Percentiles rank a stretch among this genome's conserved stretches.
These are phyloP conservation scores for Glossosoma conforme DNA, from an alignment of 1,140 invertebrate species.

Conservation along the genomic window DNA sequence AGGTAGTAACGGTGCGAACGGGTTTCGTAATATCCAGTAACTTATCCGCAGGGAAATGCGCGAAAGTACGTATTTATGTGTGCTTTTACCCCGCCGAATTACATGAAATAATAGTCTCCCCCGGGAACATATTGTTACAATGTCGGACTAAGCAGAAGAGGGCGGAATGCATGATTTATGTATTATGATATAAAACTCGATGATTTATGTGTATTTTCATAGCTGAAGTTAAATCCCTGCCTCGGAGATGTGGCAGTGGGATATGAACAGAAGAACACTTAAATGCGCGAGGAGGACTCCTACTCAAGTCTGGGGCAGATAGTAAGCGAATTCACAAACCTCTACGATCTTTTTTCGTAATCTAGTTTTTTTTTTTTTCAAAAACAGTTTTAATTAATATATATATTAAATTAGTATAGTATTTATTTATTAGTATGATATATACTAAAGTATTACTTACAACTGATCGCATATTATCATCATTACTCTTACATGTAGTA, in stretches of 20 bases:
- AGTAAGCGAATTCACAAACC: too few relatives aligned
- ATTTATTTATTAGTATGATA: too few relatives aligned
- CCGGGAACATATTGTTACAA: slow-evolving; percentile 20
- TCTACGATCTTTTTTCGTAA: too few relatives aligned
- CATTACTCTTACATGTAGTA: too few relatives aligned
- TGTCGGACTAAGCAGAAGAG: slow-evolving; percentile 11
- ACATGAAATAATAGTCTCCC: slow-evolving; percentile 29
- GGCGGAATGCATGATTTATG: slow-evolving; percentile 28
- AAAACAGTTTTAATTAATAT: too few relatives aligned
- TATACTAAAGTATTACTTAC: too few relatives aligned
- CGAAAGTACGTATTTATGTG: slow-evolving; percentile 13
- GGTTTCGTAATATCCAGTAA: background rate
- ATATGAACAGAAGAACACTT: background rate
- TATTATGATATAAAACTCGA: slow-evolving; percentile 30
- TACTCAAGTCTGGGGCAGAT: too few relatives aligned
- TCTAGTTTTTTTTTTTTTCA: too few relatives aligned
- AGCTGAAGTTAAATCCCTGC: slow-evolving; percentile 20
- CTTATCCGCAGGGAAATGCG: slow-evolving; percentile 12
- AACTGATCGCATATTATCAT: too few relatives aligned
- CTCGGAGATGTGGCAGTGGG: background rate
- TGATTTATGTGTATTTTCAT: slow-evolving; percentile 28
- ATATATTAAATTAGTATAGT: too few relatives aligned
- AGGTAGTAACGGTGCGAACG: background rate
- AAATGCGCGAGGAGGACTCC: background rate
- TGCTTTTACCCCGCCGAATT: slow-evolving; percentile 21